Evolutionary conservation across 2,888 invertebrate genomes (phyloP).

Genomic region (Drosophila ustulata): DNA sequence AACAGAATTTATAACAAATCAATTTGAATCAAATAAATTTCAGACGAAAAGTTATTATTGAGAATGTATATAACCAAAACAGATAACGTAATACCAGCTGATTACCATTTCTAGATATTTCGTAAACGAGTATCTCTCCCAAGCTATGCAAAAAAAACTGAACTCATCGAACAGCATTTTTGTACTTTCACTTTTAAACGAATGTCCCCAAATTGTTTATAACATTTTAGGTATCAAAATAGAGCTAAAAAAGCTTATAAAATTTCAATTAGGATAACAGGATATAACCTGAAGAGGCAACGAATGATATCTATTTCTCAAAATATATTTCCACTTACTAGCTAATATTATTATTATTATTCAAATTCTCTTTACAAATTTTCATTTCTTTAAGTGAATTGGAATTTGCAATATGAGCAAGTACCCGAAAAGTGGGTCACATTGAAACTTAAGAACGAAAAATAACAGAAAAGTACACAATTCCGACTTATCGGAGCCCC

Average conservation of each 20-base stretch:
- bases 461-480: background rate
- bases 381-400: background rate
- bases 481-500: conserved; percentile 11
- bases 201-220: background rate
- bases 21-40: too few relatives aligned
- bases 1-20: too few relatives aligned
- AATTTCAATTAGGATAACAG: too few relatives aligned
- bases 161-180: background rate
- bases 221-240: too few relatives aligned
- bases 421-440: background rate
- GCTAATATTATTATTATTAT: too few relatives aligned
- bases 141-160: background rate
- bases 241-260: too few relatives aligned
- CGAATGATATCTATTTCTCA: too few relatives aligned
- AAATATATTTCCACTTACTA: too few relatives aligned
- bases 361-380: too few relatives aligned
- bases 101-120: background rate
- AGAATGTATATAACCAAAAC: too few relatives aligned
- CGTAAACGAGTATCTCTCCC: background rate
- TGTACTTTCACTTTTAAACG: background rate
- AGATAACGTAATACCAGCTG: background rate
- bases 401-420: background rate
- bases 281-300: too few relatives aligned
- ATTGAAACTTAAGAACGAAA: background rate
- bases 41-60: too few relatives aligned